Base-by-base conservation (phyloP, 1,140 invertebrate genomes). In the Acromyrmex echinatior region DNA sequence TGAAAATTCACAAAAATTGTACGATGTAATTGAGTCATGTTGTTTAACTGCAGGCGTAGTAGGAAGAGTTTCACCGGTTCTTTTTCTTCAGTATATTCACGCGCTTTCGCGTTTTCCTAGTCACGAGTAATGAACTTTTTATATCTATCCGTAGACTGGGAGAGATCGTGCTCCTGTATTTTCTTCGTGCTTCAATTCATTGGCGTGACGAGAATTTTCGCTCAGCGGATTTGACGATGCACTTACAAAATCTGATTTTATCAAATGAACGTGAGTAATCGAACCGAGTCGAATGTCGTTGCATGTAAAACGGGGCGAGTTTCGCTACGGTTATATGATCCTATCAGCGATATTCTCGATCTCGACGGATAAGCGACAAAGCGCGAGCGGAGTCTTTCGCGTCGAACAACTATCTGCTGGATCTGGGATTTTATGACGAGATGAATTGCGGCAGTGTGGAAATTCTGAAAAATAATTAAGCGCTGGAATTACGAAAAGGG, bases 211-310 rank as follows among this genome's bases (percentile, higher is more conserved):
- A 62, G 39, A 31, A 62, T 70, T 35, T 70, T 58, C 51, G 62
- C 53, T 31, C 31, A 5, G 14, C 62, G 56, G 53, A 49, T 74
- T 62, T 63, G 28, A 76, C 70, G 39, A 62, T 4, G 56, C 25
- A 71, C 58, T 76, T 84, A 28, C 73, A 74, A 84, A 84, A 84
- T 84, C 31, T 84, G 39, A 84, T 76, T 84, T 28, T n/a, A 12
- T 18, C 18, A 21, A 49, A 62, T 31, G 80, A 82, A 63, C 16
- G 25, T 28, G 70, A 74, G 56, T 84, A 76, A 84, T 81, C 66
- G 21, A 84, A 84, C 18, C 80, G 70, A 71, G 28, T 74, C 35
- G 28, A 35, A 84, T 62, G 39, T 84, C 49, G 18, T 60, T 18
- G 18, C 16, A 18, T 51, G 56, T 21, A 76, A 74, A 76, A 76